Conservation (phyloP, 2,888 invertebrate species). For the Rhabditoides inermis region DNA sequence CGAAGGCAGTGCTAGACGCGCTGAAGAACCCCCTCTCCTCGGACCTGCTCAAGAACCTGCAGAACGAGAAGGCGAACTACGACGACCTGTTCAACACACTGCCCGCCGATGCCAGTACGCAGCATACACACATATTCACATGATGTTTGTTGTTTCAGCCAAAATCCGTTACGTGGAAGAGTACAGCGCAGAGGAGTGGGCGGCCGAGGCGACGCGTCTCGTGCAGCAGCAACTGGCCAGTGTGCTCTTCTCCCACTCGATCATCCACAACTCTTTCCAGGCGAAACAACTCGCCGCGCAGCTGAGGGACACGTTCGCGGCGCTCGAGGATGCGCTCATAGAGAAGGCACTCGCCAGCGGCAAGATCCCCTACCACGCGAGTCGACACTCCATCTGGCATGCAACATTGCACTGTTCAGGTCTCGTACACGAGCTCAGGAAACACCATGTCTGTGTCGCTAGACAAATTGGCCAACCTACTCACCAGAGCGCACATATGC, state of each 20-base stretch:
- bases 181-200: slow-evolving; percentile 35
- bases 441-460: slow-evolving; percentile 20
- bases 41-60: slow-evolving; percentile 25
- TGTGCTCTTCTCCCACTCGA: background rate
- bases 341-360: slow-evolving; percentile 16
- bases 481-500: slow-evolving; percentile 14
- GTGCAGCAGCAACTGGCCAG: slow-evolving; percentile 25
- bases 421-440: too few relatives aligned
- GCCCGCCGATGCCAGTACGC: slow-evolving; percentile 17
- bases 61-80: slow-evolving; percentile 28
- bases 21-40: slow-evolving; percentile 25
- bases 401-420: too few relatives aligned
- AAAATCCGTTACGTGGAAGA: slow-evolving; percentile 38
- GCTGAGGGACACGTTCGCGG: slow-evolving; percentile 17
- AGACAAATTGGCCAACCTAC: slow-evolving; percentile 16
- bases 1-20: slow-evolving; percentile 12
- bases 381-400: too few relatives aligned
- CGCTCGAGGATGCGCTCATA: slow-evolving; percentile 21
- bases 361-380: slow-evolving; percentile 15
- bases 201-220: slow-evolving; percentile 28
- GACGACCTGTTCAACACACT: slow-evolving; percentile 29
- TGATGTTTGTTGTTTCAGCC: slow-evolving; percentile 6
- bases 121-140: background rate
- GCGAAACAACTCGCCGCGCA: slow-evolving; percentile 18
- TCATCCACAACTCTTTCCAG: slow-evolving; percentile 1